phyloP scores from a whole-genome alignment of 2,797 vertebrate species.

The Coluber constrictor region DNA sequence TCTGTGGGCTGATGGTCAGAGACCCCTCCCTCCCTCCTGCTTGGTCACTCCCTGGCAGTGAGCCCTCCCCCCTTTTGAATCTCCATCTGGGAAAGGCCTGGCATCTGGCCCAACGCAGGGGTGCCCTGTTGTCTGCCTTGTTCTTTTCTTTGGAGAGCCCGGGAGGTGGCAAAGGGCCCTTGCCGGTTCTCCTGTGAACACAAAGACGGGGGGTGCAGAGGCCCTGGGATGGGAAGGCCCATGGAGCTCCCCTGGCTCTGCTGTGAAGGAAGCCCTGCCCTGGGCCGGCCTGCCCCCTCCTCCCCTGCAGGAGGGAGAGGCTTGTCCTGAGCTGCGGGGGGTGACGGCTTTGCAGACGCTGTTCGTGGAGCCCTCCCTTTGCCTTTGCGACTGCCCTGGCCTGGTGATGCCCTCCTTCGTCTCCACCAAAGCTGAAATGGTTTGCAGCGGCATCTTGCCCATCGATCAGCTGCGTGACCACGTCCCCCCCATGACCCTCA shows the following conservation, averaged over 20 bases:
- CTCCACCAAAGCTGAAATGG: constrained; percentile 98
- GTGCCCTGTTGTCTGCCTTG: background rate
- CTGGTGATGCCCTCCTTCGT: constrained; percentile 97
- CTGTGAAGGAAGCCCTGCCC: background rate
- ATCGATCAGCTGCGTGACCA: constrained; percentile 98
- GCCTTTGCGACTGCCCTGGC: constrained; percentile 95
- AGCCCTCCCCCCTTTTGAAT: background rate
- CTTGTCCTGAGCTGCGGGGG: background rate
- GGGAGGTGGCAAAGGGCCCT: background rate
- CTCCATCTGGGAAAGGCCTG: background rate
- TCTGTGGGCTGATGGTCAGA: accelerated
- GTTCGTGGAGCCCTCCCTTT: constrained; percentile 87
- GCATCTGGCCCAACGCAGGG: background rate
- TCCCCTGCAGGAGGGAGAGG: background rate
- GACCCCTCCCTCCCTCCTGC: too few relatives aligned
- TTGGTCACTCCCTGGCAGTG: background rate
- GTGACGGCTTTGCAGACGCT: constrained; percentile 80
- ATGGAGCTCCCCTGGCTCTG: accelerated
- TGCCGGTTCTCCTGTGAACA: background rate
- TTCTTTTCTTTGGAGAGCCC: background rate
- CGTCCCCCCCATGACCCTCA: constrained; percentile 85
- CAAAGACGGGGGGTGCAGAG: background rate
- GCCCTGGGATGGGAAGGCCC: background rate
- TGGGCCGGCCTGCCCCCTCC: background rate
- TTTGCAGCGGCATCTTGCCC: constrained; percentile 90